Evolutionary conservation across 1,140 invertebrate genomes (phyloP).

Genomic region (Drosophila funebris): DNA sequence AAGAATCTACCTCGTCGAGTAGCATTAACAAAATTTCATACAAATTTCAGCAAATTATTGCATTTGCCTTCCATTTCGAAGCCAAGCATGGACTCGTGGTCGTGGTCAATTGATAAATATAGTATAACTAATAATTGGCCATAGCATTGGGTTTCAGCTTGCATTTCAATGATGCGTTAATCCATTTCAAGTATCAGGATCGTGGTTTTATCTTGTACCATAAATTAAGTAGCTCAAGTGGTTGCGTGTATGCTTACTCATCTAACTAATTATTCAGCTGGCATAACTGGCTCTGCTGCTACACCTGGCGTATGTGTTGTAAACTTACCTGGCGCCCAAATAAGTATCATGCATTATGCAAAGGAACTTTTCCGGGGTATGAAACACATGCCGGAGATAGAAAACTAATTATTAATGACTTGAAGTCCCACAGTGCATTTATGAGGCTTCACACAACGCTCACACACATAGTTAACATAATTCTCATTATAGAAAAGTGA

Average conservation of each 20-base stretch:
- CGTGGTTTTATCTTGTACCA: constrained; percentile 9
- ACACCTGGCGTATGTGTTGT: constrained; percentile 3
- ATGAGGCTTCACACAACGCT: not conserved
- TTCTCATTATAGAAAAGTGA: not conserved
- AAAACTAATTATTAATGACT: constrained; percentile 14
- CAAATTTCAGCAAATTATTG: constrained; percentile 53
- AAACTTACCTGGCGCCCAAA: not conserved
- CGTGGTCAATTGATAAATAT: constrained; percentile 44
- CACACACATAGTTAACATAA: not conserved
- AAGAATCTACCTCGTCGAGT: too few species aligned
- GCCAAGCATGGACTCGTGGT: constrained; percentile 1
- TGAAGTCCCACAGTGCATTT: not conserved
- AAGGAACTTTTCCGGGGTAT: constrained; percentile 7
- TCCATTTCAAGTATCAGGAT: not conserved
- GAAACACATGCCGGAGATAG: constrained; percentile 1
- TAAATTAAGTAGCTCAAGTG: constrained; percentile 34
- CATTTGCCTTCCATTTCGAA: not conserved
- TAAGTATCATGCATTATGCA: not conserved
- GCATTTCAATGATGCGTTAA: not conserved
- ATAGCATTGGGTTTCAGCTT: not conserved
- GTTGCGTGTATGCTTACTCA: not conserved
- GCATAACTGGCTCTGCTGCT: constrained; percentile 3
- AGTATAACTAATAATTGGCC: constrained; percentile 49
- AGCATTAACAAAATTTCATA: constrained; percentile 26
- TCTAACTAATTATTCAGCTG: constrained; percentile 10